phyloP scores from a whole-genome alignment of 1,140 invertebrate genomes.

The Papilio polytes region DNA sequence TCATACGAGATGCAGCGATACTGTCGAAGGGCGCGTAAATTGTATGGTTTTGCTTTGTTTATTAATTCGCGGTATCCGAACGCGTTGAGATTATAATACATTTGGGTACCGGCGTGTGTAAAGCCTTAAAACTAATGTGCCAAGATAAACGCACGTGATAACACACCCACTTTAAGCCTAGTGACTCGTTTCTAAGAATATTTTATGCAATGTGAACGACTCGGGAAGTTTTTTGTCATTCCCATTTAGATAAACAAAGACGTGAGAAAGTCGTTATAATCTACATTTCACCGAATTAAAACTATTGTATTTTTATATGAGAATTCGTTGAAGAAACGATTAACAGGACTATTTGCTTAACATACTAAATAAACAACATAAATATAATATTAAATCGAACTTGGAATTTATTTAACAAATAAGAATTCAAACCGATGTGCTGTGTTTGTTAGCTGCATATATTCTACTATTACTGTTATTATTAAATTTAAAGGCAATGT shows the following conservation, averaged over 20 bases:
- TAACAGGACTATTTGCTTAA: not conserved
- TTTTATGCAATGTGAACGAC: conserved; percentile 44
- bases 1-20: conserved; percentile 36
- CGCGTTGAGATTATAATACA: conserved; percentile 54
- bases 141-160: conserved; percentile 50
- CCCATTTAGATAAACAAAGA: conserved; percentile 49
- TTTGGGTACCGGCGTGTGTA: conserved; percentile 46
- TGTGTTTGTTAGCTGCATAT: no score
- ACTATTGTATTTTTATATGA: conserved; percentile 30
- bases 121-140: conserved; percentile 54
- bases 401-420: no score
- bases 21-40: conserved; percentile 40
- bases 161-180: conserved; percentile 46
- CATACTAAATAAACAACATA: no score
- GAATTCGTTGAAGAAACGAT: conserved; percentile 8
- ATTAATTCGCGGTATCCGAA: conserved; percentile 49
- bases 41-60: conserved; percentile 39
- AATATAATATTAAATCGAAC: no score
- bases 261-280: conserved; percentile 49
- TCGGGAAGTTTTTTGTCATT: conserved; percentile 40
- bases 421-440: no score
- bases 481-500: not conserved
- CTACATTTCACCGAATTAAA: conserved; percentile 39
- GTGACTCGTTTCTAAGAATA: conserved; percentile 49
- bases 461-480: not conserved